Evolutionary conservation across 2,797 vertebrate species (phyloP).

Genomic region (Schizothorax lantsangensis): DNA sequence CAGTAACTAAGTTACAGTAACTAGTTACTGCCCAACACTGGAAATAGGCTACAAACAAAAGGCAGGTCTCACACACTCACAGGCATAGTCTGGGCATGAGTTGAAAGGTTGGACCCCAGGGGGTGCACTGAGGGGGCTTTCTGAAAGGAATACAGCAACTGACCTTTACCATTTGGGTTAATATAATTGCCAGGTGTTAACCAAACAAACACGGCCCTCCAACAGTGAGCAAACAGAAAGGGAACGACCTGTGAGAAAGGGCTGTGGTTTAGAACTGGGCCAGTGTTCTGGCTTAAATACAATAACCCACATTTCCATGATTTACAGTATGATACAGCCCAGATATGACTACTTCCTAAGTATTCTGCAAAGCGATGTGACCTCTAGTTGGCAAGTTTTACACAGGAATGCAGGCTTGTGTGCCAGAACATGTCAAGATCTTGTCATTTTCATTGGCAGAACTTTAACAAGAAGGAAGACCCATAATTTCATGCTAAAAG

Average conservation of each 20-base stretch:
- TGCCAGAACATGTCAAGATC: conserved; percentile 43
- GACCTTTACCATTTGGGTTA: conserved; percentile 50
- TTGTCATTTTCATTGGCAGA: conserved; percentile 15
- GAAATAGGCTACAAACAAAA: conserved; percentile 40
- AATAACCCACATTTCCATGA: conserved; percentile 42
- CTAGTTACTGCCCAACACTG: no score
- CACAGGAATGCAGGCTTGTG: conserved; percentile 13
- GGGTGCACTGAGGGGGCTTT: not conserved
- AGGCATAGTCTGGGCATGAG: conserved; percentile 26
- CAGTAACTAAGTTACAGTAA: no score
- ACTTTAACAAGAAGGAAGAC: conserved; percentile 13
- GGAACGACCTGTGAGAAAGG: conserved; percentile 27
- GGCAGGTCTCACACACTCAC: conserved; percentile 9
- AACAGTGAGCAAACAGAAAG: conserved; percentile 15
- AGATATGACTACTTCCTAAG: conserved; percentile 31
- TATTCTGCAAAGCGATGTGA: conserved; percentile 20
- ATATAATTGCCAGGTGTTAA: conserved; percentile 46
- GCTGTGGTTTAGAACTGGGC: conserved; percentile 8
- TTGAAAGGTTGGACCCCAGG: conserved; percentile 38
- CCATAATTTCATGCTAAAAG: conserved; percentile 28
- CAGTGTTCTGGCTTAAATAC: conserved; percentile 27
- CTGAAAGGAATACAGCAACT: conserved; percentile 34
- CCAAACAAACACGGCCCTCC: conserved; percentile 45
- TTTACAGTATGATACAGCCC: conserved; percentile 20
- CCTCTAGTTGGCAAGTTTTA: conserved; percentile 10